Percentiles rank a stretch among this genome's conserved stretches.
phyloP scores from a whole-genome alignment of 1,140 invertebrate species.

The Drosophila ogumai region DNA sequence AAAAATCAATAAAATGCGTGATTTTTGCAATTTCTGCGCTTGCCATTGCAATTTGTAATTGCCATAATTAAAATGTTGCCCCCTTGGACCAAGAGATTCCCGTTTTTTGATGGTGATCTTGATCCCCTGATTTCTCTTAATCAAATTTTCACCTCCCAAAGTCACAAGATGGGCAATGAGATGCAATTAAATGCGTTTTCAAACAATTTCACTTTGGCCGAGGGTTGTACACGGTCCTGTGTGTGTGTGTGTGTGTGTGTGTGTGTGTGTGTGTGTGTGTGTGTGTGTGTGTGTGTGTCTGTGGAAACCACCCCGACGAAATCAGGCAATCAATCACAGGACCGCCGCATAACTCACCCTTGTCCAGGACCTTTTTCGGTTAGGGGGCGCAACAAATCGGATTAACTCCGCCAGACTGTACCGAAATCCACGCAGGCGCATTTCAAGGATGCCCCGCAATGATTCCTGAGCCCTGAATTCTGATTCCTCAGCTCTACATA shows the following conservation, averaged over 20 bases:
- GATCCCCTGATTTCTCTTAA: constrained; percentile 50
- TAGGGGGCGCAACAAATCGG: constrained; percentile 75
- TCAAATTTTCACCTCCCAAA: constrained; percentile 77
- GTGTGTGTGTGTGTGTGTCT: constrained; percentile 1
- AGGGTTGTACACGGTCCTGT: not conserved
- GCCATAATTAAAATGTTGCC: constrained; percentile 78
- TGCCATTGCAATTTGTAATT: constrained; percentile 78
- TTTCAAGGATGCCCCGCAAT: constrained; percentile 24
- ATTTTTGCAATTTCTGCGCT: constrained; percentile 80
- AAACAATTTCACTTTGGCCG: constrained; percentile 54
- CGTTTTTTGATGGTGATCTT: constrained; percentile 1
- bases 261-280: not conserved
- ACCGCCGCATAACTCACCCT: constrained; percentile 76
- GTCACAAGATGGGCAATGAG: constrained; percentile 46
- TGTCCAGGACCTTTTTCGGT: constrained; percentile 20
- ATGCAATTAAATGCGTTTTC: constrained; percentile 64
- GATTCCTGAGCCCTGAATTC: constrained; percentile 10
- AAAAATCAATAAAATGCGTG: constrained; percentile 84
- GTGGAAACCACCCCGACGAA: constrained; percentile 49
- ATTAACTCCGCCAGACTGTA: constrained; percentile 78
- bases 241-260: constrained; percentile 2
- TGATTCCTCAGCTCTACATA: constrained; percentile 29
- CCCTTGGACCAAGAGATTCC: constrained; percentile 2
- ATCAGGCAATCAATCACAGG: constrained; percentile 81
- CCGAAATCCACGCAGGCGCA: constrained; percentile 72